Conservation (phyloP, 2,888 invertebrate species). For the Caenorhabditis imperialis region DNA sequence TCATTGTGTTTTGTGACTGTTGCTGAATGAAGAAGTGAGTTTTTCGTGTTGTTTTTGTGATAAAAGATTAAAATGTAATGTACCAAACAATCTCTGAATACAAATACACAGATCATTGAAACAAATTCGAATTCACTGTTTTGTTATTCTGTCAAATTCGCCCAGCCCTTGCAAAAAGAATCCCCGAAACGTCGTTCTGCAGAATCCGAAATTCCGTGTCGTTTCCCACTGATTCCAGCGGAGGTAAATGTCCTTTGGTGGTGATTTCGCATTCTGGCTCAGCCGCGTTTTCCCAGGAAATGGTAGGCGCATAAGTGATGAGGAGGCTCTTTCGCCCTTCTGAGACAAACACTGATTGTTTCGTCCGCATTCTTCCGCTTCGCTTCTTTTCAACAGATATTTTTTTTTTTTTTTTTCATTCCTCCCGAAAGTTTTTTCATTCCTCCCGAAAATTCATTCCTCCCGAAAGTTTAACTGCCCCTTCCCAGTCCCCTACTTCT, state of each 20-base stretch:
- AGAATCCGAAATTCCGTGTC: no score
- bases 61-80: neutral
- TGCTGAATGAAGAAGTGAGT: constrained; percentile 15
- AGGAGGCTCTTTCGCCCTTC: constrained; percentile 23
- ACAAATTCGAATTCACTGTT: constrained; percentile 20
- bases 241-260: constrained; percentile 7
- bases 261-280: constrained; percentile 5
- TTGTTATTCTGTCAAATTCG: no score
- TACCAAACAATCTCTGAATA: no score
- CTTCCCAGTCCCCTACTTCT: neutral
- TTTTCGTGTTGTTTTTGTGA: neutral
- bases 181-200: no score
- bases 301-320: constrained; percentile 52
- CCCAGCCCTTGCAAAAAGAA: neutral
- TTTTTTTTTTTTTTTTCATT: constrained; percentile 10
- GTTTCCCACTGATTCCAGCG: neutral
- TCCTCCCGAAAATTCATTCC: no score
- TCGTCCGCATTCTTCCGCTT: constrained; percentile 37
- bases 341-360: constrained; percentile 55
- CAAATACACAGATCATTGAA: no score
- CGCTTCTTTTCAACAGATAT: constrained; percentile 2
- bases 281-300: constrained; percentile 42
- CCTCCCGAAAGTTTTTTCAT: constrained; percentile 24
- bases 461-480: constrained; percentile 34
- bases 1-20: no score